phyloP scores from a whole-genome alignment of 2,797 vertebrate genomes.

The Gadopsis bispinosus region DNA sequence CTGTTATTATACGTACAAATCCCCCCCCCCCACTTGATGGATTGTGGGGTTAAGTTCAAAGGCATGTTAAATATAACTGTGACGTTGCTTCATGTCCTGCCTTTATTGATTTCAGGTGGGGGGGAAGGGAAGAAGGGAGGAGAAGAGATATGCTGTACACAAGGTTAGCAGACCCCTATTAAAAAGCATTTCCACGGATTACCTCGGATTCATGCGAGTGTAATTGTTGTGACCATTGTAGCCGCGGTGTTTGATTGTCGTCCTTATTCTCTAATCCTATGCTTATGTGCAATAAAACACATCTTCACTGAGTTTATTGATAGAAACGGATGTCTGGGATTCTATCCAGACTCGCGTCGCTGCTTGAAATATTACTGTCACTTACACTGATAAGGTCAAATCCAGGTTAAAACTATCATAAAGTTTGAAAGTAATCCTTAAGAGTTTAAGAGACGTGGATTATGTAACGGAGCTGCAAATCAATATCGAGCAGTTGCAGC shows the following conservation, averaged over 20 bases:
- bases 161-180: slow-evolving; percentile 37
- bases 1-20: slow-evolving; percentile 29
- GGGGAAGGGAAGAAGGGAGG: background rate
- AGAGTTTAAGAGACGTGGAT: slow-evolving; percentile 3
- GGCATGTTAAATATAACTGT: slow-evolving; percentile 40
- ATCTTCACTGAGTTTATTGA: background rate
- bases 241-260: slow-evolving; percentile 22
- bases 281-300: slow-evolving; percentile 7
- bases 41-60: slow-evolving; percentile 55
- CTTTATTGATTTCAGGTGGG: slow-evolving; percentile 43
- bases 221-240: slow-evolving; percentile 18
- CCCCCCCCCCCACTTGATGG: slow-evolving; percentile 18
- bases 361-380: background rate
- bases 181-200: slow-evolving; percentile 43
- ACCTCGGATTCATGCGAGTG: slow-evolving; percentile 14
- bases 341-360: background rate
- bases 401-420: background rate
- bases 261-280: slow-evolving; percentile 37
- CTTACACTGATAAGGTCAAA: background rate
- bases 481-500: slow-evolving; percentile 22
- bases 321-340: background rate
- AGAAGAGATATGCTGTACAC: slow-evolving; percentile 11
- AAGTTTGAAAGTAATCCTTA: slow-evolving; percentile 12
- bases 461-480: slow-evolving; percentile 8
- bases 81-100: slow-evolving; percentile 22